Percentiles rank a stretch among this genome's conserved stretches.
Conservation (phyloP, 1,140 invertebrate genomes). For the Tribolium castaneum region DNA sequence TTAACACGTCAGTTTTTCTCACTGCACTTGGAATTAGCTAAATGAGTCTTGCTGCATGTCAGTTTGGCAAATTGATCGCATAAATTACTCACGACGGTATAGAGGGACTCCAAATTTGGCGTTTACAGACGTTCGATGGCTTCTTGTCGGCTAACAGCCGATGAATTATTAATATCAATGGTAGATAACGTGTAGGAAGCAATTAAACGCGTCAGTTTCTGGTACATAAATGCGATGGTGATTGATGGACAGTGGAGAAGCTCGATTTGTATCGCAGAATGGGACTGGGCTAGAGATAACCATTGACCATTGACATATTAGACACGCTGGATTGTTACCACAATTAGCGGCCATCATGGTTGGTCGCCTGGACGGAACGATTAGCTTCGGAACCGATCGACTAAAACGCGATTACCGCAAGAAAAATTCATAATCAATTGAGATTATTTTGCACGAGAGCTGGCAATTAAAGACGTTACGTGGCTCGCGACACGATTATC, state of each 20-base stretch:
- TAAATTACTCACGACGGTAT: background rate
- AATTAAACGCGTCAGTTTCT: conserved; percentile 32
- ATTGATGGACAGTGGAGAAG: conserved; percentile 25
- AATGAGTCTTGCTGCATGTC: background rate
- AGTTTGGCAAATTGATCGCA: background rate
- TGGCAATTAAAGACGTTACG: conserved; percentile 1
- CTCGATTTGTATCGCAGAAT: conserved; percentile 24
- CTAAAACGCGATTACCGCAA: background rate
- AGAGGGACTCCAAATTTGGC: background rate
- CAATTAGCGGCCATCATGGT: conserved; percentile 14
- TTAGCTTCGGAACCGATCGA: background rate
- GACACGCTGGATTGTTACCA: conserved; percentile 12
- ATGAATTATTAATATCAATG: conserved; percentile 33
- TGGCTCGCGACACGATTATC: conserved; percentile 1
- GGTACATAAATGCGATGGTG: conserved; percentile 23
- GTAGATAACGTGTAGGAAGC: conserved; percentile 23
- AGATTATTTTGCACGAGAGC: conserved; percentile 1
- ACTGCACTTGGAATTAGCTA: background rate
- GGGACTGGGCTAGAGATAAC: conserved; percentile 5
- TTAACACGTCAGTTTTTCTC: background rate
- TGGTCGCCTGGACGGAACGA: conserved; percentile 1
- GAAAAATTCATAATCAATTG: conserved; percentile 7
- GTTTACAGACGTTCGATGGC: conserved; percentile 25
- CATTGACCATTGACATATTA: conserved; percentile 30
- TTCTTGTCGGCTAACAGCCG: conserved; percentile 18